Base-by-base conservation (phyloP, 2,797 vertebrate genomes). In the Melanotaenia maccullochi region DNA sequence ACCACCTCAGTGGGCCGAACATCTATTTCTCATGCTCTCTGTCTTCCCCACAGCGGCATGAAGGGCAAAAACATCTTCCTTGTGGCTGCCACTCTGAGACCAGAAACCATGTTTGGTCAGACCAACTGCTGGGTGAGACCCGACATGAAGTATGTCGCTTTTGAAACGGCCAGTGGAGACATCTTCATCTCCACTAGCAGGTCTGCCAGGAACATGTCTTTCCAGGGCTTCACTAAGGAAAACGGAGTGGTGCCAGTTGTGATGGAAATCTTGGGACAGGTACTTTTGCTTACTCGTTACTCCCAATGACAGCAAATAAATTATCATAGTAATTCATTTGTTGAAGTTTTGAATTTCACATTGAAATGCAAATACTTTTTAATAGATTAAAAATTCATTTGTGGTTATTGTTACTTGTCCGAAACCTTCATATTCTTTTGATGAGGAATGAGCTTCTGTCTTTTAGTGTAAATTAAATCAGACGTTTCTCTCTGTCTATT, bases 71-170 rank as follows among this genome's bases (percentile, higher is more conserved):
- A 93, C 80, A 93, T 97, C 82, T 99, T 96, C 89, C 86, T 99
- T 86, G 97, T 99, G 76, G 98, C 98, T 36, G 98, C 98, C 62
- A 99, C 98, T 0, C 93, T 99, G 18, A 94, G 98, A 84, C 97
- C 98, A 13, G 98, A 99, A 92, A 99, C 98, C 76, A 97, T 98
- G 97, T 99, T 98, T 71, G 98, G 98, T 13, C 98, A 99, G 92
- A 99, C 97, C 20, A 99, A 99, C 93, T 99, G 97, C 93, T 99
- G 98, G 98, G 91, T 99, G 79, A 92, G 94, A 13, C 97, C 98
- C 0, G 97, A 99, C 84, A 97, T 99, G 95, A 98, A 96, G 78
- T 99, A 99, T 71, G 91, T 98, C 0, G 96, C 96, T 59, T 99
- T 99, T 79, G 97, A 99, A 90, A 97, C 95, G 0, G 57, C 14